These are phyloP conservation scores for Drepanosiphum platanoidis DNA, from an alignment of 2,888 invertebrate genomes.

Conservation along the genomic window DNA sequence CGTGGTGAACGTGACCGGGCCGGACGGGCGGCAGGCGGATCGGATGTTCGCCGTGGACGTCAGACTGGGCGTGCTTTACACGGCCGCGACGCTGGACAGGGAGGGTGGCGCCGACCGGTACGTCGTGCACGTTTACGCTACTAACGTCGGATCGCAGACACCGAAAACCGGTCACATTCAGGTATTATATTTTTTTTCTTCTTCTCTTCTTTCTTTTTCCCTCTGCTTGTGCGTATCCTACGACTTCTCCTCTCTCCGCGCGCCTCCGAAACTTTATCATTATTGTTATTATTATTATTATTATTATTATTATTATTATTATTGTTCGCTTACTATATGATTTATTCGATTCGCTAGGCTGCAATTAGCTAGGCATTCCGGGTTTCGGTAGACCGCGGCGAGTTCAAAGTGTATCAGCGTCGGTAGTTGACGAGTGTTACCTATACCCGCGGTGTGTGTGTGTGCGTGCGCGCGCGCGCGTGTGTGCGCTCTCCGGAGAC, in stretches of 20 bases:
- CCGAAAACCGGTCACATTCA: conserved; percentile 83
- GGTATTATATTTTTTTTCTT: conserved; percentile 71
- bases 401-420: conserved; percentile 60
- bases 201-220: conserved; percentile 25
- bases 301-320: conserved; percentile 60
- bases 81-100: conserved; percentile 83
- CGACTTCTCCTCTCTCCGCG: conserved; percentile 15
- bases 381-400: conserved; percentile 57
- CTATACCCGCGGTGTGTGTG: conserved; percentile 1
- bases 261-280: conserved; percentile 29
- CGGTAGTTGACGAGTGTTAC: conserved; percentile 44
- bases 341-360: conserved; percentile 59
- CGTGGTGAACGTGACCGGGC: conserved; percentile 72
- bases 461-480: neutral
- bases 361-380: conserved; percentile 58
- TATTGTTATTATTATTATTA: conserved; percentile 58
- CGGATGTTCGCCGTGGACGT: conserved; percentile 91
- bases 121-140: conserved; percentile 86
- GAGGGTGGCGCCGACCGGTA: conserved; percentile 85
- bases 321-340: conserved; percentile 56
- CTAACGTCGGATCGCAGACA: conserved; percentile 75
- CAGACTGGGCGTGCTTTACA: conserved; percentile 86
- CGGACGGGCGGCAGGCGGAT: conserved; percentile 80
- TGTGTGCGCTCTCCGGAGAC: no score
- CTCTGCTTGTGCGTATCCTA: conserved; percentile 10